Evolutionary conservation across 1,140 invertebrate species (phyloP).

Genomic region (Hypsibius dujardini): DNA sequence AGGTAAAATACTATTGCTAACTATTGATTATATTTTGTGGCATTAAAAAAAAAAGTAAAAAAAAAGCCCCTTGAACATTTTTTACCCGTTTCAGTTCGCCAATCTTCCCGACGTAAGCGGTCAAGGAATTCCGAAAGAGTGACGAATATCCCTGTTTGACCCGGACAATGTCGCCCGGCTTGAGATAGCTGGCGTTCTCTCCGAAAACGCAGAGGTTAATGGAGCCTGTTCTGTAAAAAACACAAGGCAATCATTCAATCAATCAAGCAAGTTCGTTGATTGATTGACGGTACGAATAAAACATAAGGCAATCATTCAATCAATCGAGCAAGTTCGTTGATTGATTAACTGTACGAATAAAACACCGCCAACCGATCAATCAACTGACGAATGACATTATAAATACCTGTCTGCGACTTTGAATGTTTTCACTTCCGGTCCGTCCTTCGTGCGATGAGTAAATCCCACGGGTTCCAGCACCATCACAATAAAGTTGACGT

Average conservation of each 20-base stretch:
- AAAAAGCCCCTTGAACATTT: too few relatives aligned
- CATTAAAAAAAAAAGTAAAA: too few relatives aligned
- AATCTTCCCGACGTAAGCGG: constrained; percentile 7
- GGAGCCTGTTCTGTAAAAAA: background rate
- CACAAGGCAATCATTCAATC: too few relatives aligned
- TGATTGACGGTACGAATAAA: too few relatives aligned
- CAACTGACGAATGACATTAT: too few relatives aligned
- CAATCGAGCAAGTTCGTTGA: too few relatives aligned
- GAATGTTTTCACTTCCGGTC: background rate
- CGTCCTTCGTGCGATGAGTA: background rate
- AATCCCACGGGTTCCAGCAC: background rate
- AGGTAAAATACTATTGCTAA: too few relatives aligned
- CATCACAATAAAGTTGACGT: background rate
- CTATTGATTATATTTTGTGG: too few relatives aligned
- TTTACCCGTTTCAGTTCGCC: background rate
- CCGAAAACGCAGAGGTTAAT: constrained; percentile 11
- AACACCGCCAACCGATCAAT: too few relatives aligned
- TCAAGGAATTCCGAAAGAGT: background rate
- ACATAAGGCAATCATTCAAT: too few relatives aligned
- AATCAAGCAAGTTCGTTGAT: too few relatives aligned
- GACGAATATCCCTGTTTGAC: background rate
- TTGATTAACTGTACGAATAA: too few relatives aligned
- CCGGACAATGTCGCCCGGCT: background rate
- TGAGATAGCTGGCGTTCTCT: background rate
- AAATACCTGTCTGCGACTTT: background rate